Conservation (phyloP, 2,888 invertebrate species). For the Eristalis intricaria region DNA sequence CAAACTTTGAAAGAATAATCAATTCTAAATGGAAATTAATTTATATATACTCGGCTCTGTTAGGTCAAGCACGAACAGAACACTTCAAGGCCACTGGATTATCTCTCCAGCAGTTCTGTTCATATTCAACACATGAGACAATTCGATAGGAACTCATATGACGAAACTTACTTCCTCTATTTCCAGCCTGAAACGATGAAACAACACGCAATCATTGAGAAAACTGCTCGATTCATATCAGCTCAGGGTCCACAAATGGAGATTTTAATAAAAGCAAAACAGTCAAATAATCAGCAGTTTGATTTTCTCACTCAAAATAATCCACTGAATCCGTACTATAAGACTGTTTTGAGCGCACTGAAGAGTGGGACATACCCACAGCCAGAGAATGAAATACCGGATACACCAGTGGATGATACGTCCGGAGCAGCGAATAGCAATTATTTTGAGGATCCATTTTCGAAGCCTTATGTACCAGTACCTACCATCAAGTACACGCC, state of each 20-base stretch:
- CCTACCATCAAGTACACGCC: slow-evolving; percentile 89
- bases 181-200: slow-evolving; percentile 92
- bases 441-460: slow-evolving; percentile 52
- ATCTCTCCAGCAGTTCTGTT: slow-evolving; percentile 34
- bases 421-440: slow-evolving; percentile 13
- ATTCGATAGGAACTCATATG: slow-evolving; percentile 33
- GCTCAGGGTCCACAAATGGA: slow-evolving; percentile 99
- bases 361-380: slow-evolving; percentile 85
- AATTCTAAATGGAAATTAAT: slow-evolving; percentile 48
- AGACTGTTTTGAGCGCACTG: slow-evolving; percentile 87
- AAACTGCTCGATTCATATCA: slow-evolving; percentile 94
- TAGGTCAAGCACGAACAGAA: slow-evolving; percentile 35
- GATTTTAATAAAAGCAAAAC: slow-evolving; percentile 98
- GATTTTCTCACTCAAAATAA: slow-evolving; percentile 95
- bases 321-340: slow-evolving; percentile 93
- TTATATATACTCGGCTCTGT: slow-evolving; percentile 55
- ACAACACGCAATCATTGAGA: slow-evolving; percentile 96
- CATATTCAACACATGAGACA: neutral
- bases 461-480: slow-evolving; percentile 80
- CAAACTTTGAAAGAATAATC: slow-evolving; percentile 64
- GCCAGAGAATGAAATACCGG: slow-evolving; percentile 75
- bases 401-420: slow-evolving; percentile 59
- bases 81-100: slow-evolving; percentile 44
- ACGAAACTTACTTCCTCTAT: slow-evolving; percentile 67
- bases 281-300: slow-evolving; percentile 95